Percentiles rank a stretch among this genome's conserved stretches.
Conservation (phyloP, 2,113 vertebrate species). For the Protomyctophum bolini region DNA sequence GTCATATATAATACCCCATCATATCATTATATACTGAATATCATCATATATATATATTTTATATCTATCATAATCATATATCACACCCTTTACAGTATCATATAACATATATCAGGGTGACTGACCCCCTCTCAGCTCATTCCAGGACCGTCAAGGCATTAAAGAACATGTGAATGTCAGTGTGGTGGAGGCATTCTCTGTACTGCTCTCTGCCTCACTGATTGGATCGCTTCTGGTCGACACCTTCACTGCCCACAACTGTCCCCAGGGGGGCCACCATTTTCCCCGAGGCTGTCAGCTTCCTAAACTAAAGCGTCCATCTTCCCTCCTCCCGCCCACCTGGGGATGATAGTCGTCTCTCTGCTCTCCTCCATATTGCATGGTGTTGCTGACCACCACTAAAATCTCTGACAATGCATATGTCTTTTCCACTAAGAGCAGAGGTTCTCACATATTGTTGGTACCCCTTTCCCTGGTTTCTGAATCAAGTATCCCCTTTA, state of each 20-base stretch:
- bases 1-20: no score
- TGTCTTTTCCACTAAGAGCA: conserved; percentile 6
- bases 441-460: no score
- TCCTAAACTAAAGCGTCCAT: not conserved
- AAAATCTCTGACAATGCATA: conserved; percentile 2
- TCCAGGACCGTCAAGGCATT: no score
- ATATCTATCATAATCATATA: conserved; percentile 18
- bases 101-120: not conserved
- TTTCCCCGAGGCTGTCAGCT: not conserved
- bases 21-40: no score
- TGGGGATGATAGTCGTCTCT: not conserved
- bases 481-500: no score
- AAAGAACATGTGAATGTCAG: no score
- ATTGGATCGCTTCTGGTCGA: not conserved
- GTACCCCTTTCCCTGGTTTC: no score
- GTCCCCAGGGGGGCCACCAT: not conserved
- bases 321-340: not conserved
- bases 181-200: no score
- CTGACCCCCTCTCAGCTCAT: no score
- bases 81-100: no score
- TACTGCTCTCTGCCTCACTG: not conserved
- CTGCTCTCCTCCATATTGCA: no score
- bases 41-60: not conserved
- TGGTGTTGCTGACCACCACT: no score
- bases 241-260: not conserved